Evolutionary conservation across 2,113 vertebrate genomes (phyloP).

Genomic region (Anhinga rufa): DNA sequence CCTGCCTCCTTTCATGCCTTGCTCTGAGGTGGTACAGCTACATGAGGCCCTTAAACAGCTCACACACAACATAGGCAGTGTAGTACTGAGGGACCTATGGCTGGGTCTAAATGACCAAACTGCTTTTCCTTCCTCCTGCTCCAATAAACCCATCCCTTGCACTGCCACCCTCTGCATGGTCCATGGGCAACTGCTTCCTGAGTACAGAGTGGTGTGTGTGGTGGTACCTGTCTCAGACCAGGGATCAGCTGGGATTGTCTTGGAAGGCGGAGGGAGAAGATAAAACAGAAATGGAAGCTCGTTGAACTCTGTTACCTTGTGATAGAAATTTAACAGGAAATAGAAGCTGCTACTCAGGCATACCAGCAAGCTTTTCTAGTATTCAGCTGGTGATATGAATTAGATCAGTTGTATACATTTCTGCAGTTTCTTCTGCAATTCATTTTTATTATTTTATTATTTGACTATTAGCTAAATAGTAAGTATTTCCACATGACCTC

Average conservation of each 20-base stretch:
- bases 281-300: not conserved
- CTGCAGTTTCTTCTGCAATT: not conserved
- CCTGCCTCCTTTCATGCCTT: not conserved
- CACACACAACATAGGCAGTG: not conserved
- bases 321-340: not conserved
- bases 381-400: not conserved
- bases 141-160: fast-evolving
- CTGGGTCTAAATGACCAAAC: not conserved
- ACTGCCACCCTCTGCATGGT: not conserved
- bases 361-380: not conserved
- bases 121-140: not conserved
- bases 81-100: not conserved
- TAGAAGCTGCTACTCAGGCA: not conserved
- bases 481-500: not conserved
- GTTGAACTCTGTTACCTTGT: not conserved
- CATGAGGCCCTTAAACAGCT: not conserved
- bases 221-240: not conserved
- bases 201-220: not conserved
- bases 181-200: not conserved
- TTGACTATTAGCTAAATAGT: not conserved
- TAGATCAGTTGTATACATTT: not conserved
- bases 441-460: not conserved
- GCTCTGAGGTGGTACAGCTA: not conserved
- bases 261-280: not conserved
- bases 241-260: not conserved